phyloP scores from a whole-genome alignment of 1,140 invertebrate species.

The Diachasma alloeum region DNA sequence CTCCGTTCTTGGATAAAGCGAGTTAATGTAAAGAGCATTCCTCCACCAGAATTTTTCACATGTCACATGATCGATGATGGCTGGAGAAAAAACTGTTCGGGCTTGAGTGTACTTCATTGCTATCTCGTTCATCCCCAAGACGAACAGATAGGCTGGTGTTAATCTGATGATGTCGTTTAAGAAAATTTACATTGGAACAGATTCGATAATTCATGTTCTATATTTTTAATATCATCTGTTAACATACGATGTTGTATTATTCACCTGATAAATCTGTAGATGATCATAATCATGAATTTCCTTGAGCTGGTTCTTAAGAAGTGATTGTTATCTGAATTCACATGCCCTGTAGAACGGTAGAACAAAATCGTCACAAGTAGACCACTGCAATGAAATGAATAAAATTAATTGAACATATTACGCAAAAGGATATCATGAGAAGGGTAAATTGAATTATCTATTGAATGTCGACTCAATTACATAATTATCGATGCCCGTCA shows the following conservation, averaged over 20 bases:
- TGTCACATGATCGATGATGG: conserved; percentile 76
- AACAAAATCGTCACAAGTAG: conserved; percentile 79
- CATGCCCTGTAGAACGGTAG: conserved; percentile 69
- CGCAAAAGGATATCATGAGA: no score
- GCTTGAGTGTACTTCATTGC: conserved; percentile 69
- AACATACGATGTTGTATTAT: conserved; percentile 7
- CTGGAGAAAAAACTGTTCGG: conserved; percentile 78
- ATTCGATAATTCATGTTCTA: neutral
- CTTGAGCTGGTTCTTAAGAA: conserved; percentile 55
- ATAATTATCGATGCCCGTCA: no score
- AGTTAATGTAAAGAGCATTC: conserved; percentile 83
- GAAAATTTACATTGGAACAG: neutral
- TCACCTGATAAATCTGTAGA: conserved; percentile 74
- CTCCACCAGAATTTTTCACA: conserved; percentile 85
- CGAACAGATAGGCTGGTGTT: conserved; percentile 83
- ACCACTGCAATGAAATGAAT: conserved; percentile 69
- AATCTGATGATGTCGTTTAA: conserved; percentile 62
- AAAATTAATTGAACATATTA: no score
- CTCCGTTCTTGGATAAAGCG: conserved; percentile 78
- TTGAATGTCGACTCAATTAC: no score
- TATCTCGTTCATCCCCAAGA: conserved; percentile 78
- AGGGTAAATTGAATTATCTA: no score
- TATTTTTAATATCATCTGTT: no score
- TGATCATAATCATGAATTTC: conserved; percentile 69
- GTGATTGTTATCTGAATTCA: conserved; percentile 55